Percentiles rank a stretch among this genome's conserved stretches.
phyloP scores from a whole-genome alignment of 2,113 vertebrate species.

The Gadus chalcogrammus region DNA sequence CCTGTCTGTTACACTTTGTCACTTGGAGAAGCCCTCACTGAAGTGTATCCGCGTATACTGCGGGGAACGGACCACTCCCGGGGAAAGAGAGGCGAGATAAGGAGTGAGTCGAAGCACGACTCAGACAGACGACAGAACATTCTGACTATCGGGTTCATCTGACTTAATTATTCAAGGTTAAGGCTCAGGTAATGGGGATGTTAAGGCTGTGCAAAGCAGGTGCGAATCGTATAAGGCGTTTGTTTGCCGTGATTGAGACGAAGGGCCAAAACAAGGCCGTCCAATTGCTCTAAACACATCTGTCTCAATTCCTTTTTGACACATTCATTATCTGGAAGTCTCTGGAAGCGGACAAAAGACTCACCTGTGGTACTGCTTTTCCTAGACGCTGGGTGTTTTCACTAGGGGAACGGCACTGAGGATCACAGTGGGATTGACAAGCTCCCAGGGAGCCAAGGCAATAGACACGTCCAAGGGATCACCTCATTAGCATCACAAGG shows the following conservation, averaged over 20 bases:
- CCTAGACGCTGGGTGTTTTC: constrained; percentile 34
- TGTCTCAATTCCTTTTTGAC: constrained; percentile 35
- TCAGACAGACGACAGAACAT: constrained; percentile 4
- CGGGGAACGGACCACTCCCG: constrained; percentile 11
- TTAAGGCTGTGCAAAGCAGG: background rate
- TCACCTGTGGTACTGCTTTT: constrained; percentile 56
- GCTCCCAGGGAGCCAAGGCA: constrained; percentile 44
- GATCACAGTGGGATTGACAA: constrained; percentile 50
- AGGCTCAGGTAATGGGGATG: background rate
- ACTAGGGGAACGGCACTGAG: constrained; percentile 33
- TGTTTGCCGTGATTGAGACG: background rate
- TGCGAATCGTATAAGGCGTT: background rate
- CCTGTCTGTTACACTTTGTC: constrained; percentile 23
- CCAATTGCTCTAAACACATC: constrained; percentile 16
- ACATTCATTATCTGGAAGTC: constrained; percentile 21
- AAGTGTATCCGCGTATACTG: constrained; percentile 13
- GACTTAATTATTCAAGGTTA: background rate
- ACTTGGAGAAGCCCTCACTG: constrained; percentile 12
- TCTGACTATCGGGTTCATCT: background rate
- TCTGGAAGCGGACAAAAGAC: constrained; percentile 8
- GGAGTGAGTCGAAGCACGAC: background rate
- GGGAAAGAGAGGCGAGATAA: background rate
- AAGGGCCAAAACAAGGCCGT: background rate
- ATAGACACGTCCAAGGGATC: constrained; percentile 54
- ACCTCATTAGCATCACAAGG: constrained; percentile 67